phyloP scores from a whole-genome alignment of 2,888 invertebrate species.

The Thymelicus acteon region DNA sequence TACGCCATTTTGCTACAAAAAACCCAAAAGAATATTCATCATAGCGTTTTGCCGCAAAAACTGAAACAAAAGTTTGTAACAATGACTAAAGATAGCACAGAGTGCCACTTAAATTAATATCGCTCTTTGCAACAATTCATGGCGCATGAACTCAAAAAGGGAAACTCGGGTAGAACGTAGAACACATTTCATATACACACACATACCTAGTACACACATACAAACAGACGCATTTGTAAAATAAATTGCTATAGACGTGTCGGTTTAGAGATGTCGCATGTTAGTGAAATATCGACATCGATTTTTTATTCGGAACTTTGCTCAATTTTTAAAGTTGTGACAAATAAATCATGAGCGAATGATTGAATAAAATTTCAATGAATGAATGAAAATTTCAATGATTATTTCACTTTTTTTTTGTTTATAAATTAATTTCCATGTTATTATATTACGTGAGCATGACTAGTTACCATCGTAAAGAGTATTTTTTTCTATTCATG shows the following conservation, averaged over 20 bases:
- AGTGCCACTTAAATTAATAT: slow-evolving; percentile 47
- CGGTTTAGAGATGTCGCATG: slow-evolving; percentile 23
- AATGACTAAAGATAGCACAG: slow-evolving; percentile 18
- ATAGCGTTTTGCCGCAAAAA: neutral
- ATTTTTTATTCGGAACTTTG: neutral
- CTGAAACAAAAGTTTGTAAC: neutral
- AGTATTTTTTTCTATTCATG: no score
- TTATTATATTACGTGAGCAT: no score
- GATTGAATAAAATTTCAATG: no score
- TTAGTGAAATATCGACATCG: neutral
- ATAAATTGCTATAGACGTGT: slow-evolving; percentile 57
- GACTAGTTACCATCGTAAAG: no score
- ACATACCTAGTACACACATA: slow-evolving; percentile 42
- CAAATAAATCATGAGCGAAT: no score
- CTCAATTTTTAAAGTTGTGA: no score
- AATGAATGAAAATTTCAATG: no score
- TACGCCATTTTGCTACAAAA: neutral
- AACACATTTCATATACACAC: slow-evolving; percentile 40
- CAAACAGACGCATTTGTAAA: slow-evolving; percentile 54
- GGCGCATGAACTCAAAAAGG: slow-evolving; percentile 51
- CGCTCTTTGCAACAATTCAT: slow-evolving; percentile 51
- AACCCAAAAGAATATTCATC: neutral
- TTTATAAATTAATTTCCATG: no score
- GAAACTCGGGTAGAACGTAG: slow-evolving; percentile 44
- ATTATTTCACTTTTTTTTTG: no score